Percentiles rank a stretch among this genome's conserved stretches.
Evolutionary conservation across 1,140 invertebrate species (phyloP).

Genomic region (Drosophila subobscura): DNA sequence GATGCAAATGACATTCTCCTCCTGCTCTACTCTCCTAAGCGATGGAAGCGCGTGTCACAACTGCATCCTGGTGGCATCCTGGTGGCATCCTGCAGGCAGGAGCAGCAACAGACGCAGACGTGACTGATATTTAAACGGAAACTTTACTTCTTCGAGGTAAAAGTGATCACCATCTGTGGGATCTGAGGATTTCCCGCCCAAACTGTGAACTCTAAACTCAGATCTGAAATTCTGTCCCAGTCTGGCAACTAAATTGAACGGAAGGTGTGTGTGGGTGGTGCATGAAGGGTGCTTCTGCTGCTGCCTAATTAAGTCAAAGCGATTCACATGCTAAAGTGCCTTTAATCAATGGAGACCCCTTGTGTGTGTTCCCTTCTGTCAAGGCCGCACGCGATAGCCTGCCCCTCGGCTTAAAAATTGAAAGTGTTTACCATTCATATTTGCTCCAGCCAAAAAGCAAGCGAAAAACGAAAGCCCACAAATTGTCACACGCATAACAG

Average conservation of each 20-base stretch:
- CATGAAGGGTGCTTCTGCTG: slow-evolving; percentile 13
- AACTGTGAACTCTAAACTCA: no score
- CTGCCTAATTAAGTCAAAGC: slow-evolving; percentile 57
- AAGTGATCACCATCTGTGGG: no score
- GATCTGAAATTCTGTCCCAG: no score
- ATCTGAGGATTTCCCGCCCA: no score
- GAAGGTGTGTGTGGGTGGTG: no score
- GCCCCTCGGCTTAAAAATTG: slow-evolving; percentile 39
- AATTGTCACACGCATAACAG: slow-evolving; percentile 21
- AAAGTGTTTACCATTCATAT: slow-evolving; percentile 31
- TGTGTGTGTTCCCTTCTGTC: neutral
- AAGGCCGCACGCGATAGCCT: slow-evolving; percentile 47
- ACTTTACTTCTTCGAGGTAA: no score
- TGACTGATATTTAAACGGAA: no score
- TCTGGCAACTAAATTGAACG: no score
- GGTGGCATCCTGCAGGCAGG: neutral
- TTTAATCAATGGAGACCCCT: slow-evolving; percentile 61
- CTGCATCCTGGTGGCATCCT: neutral
- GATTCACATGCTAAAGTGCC: slow-evolving; percentile 64
- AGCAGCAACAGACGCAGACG: no score
- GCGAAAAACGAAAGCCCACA: slow-evolving; percentile 7
- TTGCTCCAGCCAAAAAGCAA: neutral
- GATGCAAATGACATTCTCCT: slow-evolving; percentile 62
- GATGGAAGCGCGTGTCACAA: slow-evolving; percentile 14
- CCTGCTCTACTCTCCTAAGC: slow-evolving; percentile 11